Base-by-base conservation (phyloP, 2,888 invertebrate species). In the Dryococelus australis region DNA sequence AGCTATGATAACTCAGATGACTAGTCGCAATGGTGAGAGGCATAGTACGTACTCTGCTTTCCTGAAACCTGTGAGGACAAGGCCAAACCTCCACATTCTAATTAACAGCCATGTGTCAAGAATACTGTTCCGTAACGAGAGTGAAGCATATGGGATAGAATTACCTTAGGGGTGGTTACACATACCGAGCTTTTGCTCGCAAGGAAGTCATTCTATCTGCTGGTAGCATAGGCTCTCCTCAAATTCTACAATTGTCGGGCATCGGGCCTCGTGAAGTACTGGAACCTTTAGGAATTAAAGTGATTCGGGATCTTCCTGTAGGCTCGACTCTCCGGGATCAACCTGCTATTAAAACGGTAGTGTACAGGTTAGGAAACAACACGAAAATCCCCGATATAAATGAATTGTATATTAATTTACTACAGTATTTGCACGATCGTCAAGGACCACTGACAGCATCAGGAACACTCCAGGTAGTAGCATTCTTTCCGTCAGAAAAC, bases 171-270 rank as follows among this genome's bases (percentile, higher is more conserved):
- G 95, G 96, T 86, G 95, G 95, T 85, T 95, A 95, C 92, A 91
- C 96, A 0, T 95, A 96, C 90, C 94, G 28, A 9, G 84, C 78
- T 16, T 79, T 86, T 16, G 81, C 96, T 85, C 95, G 97, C 1
- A 93, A 43, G n/a, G 83, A 83, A 35, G 83, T 83, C 13, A 13
- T 83, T 24, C 28, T 83, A 27, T 87, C 88, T 16, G 89, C 88
- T 28, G 89, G 89, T 10, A 65, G 88, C 24, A 51, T 90, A n/a
- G 88, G 87, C 16, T 88, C 89, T 0, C 89, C 90, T 4, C 88
- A 99, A 91, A 91, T 99, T 1, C 92, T 99, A 79, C 98, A 99
- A 97, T 92, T 99, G 0, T 98, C 98, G 16, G 99, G 97, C 5
- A 94, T 99, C 24, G 97, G 97, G 0, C 96, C 97, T 0, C 93